A percentile compares a stretch with the other conserved stretches of the same genome.
These are phyloP conservation scores for Steromphala cineraria DNA, from an alignment of 2,888 invertebrate genomes.

Conservation along the genomic window DNA sequence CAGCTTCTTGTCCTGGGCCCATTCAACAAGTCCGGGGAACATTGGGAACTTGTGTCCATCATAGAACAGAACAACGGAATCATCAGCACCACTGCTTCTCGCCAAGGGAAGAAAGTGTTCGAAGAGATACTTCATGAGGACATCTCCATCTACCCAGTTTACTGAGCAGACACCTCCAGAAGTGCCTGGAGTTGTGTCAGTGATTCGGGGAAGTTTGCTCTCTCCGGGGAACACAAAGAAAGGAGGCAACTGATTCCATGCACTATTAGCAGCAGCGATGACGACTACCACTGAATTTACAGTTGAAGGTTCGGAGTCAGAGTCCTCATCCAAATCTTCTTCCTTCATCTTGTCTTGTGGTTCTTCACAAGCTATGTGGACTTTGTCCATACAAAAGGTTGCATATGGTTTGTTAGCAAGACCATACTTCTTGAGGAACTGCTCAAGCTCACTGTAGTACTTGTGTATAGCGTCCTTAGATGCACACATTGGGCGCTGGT, in stretches of 20 bases:
- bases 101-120: conserved; percentile 1
- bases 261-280: not conserved
- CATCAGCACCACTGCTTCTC: not conserved
- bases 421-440: not conserved
- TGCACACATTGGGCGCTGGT: not conserved
- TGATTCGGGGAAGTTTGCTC: not conserved
- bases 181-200: not conserved
- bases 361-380: not conserved
- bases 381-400: conserved; percentile 11
- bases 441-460: conserved; percentile 4
- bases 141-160: not conserved
- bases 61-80: not conserved
- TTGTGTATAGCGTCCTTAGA: not conserved
- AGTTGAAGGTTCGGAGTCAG: not conserved
- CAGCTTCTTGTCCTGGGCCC: conserved; percentile 6
- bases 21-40: conserved; percentile 11
- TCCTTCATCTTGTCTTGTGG: not conserved
- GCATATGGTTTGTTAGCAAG: not conserved
- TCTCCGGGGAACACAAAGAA: conserved; percentile 1
- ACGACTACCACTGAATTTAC: not conserved
- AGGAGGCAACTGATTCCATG: not conserved
- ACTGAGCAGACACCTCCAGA: not conserved
- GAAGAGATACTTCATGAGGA: conserved; percentile 1
- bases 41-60: conserved; percentile 9
- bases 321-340: not conserved